Evolutionary conservation across 2,113 vertebrate genomes (phyloP).

Genomic region (Pluvialis apricaria): DNA sequence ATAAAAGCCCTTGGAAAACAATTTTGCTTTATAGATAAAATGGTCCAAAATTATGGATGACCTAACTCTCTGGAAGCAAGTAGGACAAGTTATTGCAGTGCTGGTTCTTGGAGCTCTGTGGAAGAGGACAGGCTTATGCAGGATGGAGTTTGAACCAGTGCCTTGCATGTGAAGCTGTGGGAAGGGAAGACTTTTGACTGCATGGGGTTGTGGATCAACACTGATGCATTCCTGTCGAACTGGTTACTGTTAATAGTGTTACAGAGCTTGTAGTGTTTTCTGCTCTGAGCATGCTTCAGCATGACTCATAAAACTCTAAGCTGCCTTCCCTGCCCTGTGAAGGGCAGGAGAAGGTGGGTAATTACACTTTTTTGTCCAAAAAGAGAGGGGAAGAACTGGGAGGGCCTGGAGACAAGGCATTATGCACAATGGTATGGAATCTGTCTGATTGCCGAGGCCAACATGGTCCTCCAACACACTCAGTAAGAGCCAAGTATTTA

Average conservation of each 20-base stretch:
- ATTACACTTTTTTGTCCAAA: not conserved
- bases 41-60: not conserved
- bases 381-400: not conserved
- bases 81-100: not conserved
- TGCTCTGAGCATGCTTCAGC: not conserved
- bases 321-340: not conserved
- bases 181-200: not conserved
- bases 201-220: not conserved
- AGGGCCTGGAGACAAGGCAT: not conserved
- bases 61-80: not conserved
- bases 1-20: slow-evolving; percentile 11
- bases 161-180: not conserved
- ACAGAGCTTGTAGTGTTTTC: not conserved
- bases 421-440: not conserved
- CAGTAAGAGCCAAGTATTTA: not conserved
- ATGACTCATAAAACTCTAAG: not conserved
- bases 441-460: not conserved
- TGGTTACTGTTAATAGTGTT: not conserved
- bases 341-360: not conserved
- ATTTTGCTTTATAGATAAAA: not conserved
- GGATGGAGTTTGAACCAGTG: not conserved
- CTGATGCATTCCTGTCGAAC: not conserved
- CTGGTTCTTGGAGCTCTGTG: not conserved
- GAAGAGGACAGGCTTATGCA: not conserved
- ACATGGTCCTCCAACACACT: accelerated